Evolutionary conservation across 2,113 vertebrate species (phyloP), one percentile per base, ranked within the genome.

Genomic region (Vanacampus margaritifer): DNA sequence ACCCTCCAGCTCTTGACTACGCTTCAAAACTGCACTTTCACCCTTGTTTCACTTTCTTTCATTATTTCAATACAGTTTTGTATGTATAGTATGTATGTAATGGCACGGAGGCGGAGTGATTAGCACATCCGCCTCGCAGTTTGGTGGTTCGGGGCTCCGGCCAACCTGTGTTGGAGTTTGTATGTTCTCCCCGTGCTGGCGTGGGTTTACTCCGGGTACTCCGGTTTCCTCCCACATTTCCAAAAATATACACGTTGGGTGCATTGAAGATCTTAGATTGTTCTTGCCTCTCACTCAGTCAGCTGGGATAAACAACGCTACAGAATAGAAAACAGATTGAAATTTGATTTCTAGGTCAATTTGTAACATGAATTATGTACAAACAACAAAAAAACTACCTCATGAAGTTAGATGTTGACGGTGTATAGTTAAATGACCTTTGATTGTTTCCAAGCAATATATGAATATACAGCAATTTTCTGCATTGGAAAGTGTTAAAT

Each of bases 361-460:
- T 48, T 21, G 6, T 48, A 46, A 19, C 45, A 46, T 46, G 16
- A 16, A 17, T 1, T 46, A 19, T 46, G 45, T 46, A 46, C 16
- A 32, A 32, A 51, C 6, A 4, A 17, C 11, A 45, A 45, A 70
- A 76, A 86, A 81, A 80, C 87, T 90, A 90, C 89, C 88, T 90
- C 89, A 88, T 88, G 80, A 87, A 81, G 75, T 86, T 81, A 32
- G 28, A 32, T 4, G 78, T 72, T 69, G 83, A 69, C 67, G 53
- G 69, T 86, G 80, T 84, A 84, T 16, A 78, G 58, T 43, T n/a
- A 57, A 57, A 62, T 37, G 86, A 77, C 78, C 64, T 78, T 73
- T 79, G 73, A 87, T 78, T 78, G 85, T 91, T 89, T 85, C 69
- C 66, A 89, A 92, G 91, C 91, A 92, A 92, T 92, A 92, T 88